Conservation (phyloP, 2,888 invertebrate species). For the Aphelenchoides bicaudatus region DNA sequence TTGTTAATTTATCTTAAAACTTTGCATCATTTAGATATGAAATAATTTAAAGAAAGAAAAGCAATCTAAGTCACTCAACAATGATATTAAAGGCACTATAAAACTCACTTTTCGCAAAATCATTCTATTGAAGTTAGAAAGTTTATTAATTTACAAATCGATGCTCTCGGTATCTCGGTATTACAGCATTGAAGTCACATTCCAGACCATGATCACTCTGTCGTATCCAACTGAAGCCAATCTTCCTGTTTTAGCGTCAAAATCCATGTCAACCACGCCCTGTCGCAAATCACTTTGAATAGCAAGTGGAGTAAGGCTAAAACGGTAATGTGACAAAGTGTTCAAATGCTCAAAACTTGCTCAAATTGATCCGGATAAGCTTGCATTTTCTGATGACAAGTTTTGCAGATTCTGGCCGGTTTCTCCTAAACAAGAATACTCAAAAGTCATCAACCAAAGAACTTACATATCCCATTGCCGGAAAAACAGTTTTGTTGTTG, state of each 20-base stretch:
- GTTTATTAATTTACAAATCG: no score
- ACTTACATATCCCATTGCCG: slow-evolving; percentile 94
- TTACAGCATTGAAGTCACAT: slow-evolving; percentile 41
- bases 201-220: slow-evolving; percentile 76
- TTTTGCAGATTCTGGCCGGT: slow-evolving; percentile 89
- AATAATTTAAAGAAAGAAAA: no score
- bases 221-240: slow-evolving; percentile 91
- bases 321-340: slow-evolving; percentile 47
- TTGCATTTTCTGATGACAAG: slow-evolving; percentile 69
- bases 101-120: no score
- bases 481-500: slow-evolving; percentile 79
- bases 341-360: slow-evolving; percentile 30
- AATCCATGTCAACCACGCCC: slow-evolving; percentile 75
- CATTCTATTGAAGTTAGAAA: no score
- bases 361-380: slow-evolving; percentile 53
- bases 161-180: no score
- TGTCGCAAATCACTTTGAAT: slow-evolving; percentile 93
- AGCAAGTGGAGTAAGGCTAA: slow-evolving; percentile 84
- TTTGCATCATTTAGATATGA: no score
- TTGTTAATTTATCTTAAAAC: no score
- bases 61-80: no score
- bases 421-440: no score
- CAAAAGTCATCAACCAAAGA: no score
- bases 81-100: no score
- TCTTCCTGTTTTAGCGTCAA: slow-evolving; percentile 81